Conservation (phyloP, 2,797 vertebrate genomes). For the Phalanger gymnotis region DNA sequence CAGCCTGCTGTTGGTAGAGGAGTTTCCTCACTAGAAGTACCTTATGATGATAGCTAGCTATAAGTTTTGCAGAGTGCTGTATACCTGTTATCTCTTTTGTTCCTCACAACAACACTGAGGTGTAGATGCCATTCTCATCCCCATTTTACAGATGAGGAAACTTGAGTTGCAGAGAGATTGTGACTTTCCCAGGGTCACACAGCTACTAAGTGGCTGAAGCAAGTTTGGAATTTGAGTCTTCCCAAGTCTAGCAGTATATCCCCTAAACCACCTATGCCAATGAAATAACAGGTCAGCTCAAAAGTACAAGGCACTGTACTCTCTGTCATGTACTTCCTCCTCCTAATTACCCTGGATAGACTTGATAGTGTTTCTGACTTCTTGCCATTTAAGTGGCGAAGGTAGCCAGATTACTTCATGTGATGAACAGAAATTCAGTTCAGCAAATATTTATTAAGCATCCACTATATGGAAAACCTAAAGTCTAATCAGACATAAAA, state of each 20-base stretch:
- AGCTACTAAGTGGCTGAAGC: neutral
- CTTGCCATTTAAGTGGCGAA: neutral
- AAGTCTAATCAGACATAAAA: neutral
- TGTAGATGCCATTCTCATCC: neutral
- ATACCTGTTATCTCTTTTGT: neutral
- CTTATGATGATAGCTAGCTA: neutral
- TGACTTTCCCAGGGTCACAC: neutral
- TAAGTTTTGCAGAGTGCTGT: neutral
- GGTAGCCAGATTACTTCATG: neutral
- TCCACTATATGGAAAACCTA: neutral
- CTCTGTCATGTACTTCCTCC: neutral
- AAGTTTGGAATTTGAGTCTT: neutral
- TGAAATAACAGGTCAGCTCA: neutral
- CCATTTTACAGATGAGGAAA: neutral
- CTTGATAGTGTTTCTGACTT: neutral
- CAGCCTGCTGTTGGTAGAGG: neutral
- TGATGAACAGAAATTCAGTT: neutral
- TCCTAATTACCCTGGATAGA: neutral
- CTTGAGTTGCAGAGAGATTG: neutral
- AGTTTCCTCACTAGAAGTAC: neutral
- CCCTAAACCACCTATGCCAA: neutral
- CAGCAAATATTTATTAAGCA: neutral
- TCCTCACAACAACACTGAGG: neutral
- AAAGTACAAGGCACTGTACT: neutral
- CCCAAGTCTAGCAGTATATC: neutral